Evolutionary conservation across 1,140 invertebrate species (phyloP).

Genomic region (Drosophila bocqueti): DNA sequence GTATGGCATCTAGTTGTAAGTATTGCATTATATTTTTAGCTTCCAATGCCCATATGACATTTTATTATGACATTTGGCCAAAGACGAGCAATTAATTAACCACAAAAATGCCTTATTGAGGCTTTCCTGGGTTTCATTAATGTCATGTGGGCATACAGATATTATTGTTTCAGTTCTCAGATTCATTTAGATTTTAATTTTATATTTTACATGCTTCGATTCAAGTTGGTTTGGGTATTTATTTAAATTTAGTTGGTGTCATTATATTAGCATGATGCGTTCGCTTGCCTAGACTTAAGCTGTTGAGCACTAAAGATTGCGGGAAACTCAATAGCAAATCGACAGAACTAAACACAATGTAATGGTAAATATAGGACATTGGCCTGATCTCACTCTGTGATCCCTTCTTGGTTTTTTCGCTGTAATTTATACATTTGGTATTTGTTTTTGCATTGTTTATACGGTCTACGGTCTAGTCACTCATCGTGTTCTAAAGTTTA

Average conservation of each 20-base stretch:
- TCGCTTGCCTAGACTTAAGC: slow-evolving; percentile 40
- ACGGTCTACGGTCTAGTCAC: slow-evolving; percentile 18
- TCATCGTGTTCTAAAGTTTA: slow-evolving; percentile 15
- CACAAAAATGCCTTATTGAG: too few species aligned
- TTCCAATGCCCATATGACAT: slow-evolving; percentile 24
- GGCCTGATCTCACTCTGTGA: slow-evolving; percentile 33
- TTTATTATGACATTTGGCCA: neutral
- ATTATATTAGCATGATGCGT: slow-evolving; percentile 21
- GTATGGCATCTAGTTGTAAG: slow-evolving; percentile 17
- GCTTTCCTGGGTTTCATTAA: too few species aligned
- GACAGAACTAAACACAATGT: slow-evolving; percentile 42
- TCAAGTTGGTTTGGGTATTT: slow-evolving; percentile 18
- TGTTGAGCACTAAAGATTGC: slow-evolving; percentile 45
- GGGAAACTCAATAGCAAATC: slow-evolving; percentile 47
- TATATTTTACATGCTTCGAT: slow-evolving; percentile 56
- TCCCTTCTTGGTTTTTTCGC: slow-evolving; percentile 9
- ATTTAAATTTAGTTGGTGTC: slow-evolving; percentile 15
- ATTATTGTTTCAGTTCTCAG: neutral
- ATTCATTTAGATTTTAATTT: slow-evolving; percentile 34
- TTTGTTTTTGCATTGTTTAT: slow-evolving; percentile 21
- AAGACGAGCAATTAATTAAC: neutral
- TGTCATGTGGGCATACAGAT: slow-evolving; percentile 4
- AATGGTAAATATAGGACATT: slow-evolving; percentile 73
- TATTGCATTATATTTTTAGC: neutral
- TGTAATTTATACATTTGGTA: slow-evolving; percentile 4